Evolutionary conservation across 2,113 vertebrate genomes (phyloP).

Genomic region (Centrocercus urophasianus): DNA sequence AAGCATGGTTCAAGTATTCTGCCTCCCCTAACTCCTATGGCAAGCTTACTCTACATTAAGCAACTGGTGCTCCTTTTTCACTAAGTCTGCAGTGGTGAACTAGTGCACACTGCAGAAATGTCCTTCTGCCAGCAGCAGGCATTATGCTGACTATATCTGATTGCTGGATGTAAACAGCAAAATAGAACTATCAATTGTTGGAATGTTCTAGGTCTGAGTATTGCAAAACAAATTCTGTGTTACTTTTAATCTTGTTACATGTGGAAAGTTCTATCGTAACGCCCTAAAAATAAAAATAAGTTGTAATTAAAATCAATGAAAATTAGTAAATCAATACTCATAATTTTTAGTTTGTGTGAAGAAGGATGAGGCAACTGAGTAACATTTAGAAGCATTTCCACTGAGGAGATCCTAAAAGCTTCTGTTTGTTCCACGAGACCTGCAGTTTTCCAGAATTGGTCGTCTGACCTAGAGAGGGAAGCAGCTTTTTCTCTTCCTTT

Average conservation of each 20-base stretch:
- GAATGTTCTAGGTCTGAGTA: neutral
- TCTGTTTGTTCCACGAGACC: neutral
- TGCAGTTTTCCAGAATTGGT: neutral
- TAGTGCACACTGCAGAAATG: neutral
- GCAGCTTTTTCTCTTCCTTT: neutral
- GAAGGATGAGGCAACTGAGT: neutral
- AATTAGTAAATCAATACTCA: neutral
- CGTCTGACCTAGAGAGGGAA: neutral
- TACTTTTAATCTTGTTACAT: neutral
- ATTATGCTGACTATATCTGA: neutral
- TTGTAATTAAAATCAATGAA: neutral
- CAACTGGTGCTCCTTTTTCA: neutral
- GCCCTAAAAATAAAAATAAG: neutral
- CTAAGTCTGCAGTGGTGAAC: fast-evolving
- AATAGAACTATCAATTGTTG: neutral
- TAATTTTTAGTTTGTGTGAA: neutral
- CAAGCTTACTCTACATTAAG: neutral
- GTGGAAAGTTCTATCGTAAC: neutral
- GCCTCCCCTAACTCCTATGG: neutral
- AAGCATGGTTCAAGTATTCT: neutral
- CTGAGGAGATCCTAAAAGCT: neutral
- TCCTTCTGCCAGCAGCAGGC: neutral
- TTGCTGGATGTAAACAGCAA: neutral
- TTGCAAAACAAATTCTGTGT: neutral
- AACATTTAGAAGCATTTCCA: neutral